Conservation (phyloP, 2,113 vertebrate genomes). For the Nyctereutes procyonoides region DNA sequence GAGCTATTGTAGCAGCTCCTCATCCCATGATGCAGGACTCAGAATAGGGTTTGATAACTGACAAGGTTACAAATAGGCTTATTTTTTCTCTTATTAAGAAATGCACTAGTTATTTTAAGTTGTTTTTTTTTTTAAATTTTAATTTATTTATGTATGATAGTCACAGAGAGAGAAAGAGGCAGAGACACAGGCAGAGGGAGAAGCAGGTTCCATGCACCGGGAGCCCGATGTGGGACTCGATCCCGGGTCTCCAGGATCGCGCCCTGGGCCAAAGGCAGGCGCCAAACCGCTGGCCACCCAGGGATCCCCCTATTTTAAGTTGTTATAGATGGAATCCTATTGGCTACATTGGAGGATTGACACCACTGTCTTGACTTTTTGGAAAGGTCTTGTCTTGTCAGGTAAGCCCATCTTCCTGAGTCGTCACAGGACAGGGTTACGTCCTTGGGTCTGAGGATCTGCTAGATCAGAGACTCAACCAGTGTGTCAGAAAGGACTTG, state of each 20-base stretch:
- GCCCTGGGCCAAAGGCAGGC: too few relatives aligned
- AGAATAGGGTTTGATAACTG: neutral
- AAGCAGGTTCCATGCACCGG: too few relatives aligned
- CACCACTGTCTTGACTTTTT: neutral
- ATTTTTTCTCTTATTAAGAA: neutral
- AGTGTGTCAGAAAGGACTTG: neutral
- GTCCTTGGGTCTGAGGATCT: neutral
- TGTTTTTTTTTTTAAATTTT: too few relatives aligned
- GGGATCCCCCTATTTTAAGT: neutral
- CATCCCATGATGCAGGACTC: too few relatives aligned
- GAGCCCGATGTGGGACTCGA: too few relatives aligned
- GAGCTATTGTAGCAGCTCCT: neutral
- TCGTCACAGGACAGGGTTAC: neutral
- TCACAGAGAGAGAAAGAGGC: too few relatives aligned
- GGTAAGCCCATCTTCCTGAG: neutral
- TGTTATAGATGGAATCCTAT: neutral
- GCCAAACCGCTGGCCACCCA: too few relatives aligned
- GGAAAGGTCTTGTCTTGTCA: neutral
- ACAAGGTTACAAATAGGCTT: neutral
- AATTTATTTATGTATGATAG: too few relatives aligned
- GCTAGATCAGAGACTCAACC: neutral
- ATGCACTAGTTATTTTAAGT: neutral
- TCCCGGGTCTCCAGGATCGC: too few relatives aligned
- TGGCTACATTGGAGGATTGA: neutral
- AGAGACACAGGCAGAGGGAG: too few relatives aligned